These are phyloP conservation scores for Mandrillus leucophaeus DNA, from an alignment of 2,113 vertebrate species.

Conservation along the genomic window DNA sequence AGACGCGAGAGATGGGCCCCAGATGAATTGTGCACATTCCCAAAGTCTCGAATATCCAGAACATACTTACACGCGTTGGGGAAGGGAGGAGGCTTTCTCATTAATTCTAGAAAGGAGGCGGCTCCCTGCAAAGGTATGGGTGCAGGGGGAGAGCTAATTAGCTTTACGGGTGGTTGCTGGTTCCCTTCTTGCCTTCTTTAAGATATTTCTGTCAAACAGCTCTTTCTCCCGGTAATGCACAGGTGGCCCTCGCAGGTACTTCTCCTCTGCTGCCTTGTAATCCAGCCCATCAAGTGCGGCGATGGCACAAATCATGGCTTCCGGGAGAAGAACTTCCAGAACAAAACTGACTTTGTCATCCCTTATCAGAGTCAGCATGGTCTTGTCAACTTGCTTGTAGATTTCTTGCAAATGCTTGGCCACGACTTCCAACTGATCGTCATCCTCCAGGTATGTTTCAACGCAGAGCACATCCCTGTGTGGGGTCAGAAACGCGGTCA, in stretches of 20 bases:
- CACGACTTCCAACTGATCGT: slow-evolving; percentile 89
- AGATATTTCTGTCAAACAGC: slow-evolving; percentile 79
- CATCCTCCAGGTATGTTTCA: slow-evolving; percentile 92
- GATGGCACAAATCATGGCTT: slow-evolving; percentile 93
- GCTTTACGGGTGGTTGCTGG: rapidly evolving
- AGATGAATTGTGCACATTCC: not conserved
- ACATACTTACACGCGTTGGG: too few species aligned
- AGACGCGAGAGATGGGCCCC: not conserved
- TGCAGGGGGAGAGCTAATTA: rapidly evolving
- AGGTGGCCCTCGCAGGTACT: slow-evolving; percentile 89
- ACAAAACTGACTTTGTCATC: slow-evolving; percentile 86
- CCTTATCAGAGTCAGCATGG: slow-evolving; percentile 15
- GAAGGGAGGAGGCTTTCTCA: not conserved
- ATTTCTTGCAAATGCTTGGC: slow-evolving; percentile 87
- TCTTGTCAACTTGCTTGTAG: slow-evolving; percentile 68
- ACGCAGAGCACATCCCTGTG: slow-evolving; percentile 75
- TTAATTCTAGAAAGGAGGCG: not conserved
- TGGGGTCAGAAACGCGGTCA: slow-evolving; percentile 82
- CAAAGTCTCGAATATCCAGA: not conserved
- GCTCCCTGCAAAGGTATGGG: not conserved
- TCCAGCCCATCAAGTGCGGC: slow-evolving; percentile 88
- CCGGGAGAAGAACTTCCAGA: slow-evolving; percentile 92
- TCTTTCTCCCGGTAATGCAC: slow-evolving; percentile 83
- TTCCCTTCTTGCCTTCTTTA: slow-evolving; percentile 45
- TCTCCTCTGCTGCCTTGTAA: slow-evolving; percentile 89